These are phyloP conservation scores for Nymphalis c-album DNA, from an alignment of 2,888 invertebrate species.

Conservation along the genomic window DNA sequence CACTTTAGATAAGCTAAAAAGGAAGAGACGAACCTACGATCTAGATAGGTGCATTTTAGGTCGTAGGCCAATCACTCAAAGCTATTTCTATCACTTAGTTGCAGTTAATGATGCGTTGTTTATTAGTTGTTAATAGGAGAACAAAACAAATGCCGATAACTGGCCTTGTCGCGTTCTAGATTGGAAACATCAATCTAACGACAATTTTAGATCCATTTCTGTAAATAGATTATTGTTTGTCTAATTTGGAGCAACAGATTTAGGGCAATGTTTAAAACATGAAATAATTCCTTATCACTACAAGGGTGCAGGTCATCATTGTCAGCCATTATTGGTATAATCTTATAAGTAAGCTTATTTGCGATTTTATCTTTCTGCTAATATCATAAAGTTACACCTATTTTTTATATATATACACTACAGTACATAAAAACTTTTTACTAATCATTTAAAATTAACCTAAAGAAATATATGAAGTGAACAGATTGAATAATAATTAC, in stretches of 20 bases:
- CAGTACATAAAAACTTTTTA: background rate
- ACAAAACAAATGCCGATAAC: slow-evolving; percentile 55
- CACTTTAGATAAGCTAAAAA: slow-evolving; percentile 41
- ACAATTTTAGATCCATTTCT: slow-evolving; percentile 53
- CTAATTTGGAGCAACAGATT: slow-evolving; percentile 52
- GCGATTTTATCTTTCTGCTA: background rate
- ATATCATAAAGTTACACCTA: no score
- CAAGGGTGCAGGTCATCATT: slow-evolving; percentile 9
- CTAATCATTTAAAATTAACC: no score
- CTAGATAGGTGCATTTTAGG: slow-evolving; percentile 40
- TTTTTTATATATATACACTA: background rate
- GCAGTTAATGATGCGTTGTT: slow-evolving; percentile 59
- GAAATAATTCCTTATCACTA: slow-evolving; percentile 29
- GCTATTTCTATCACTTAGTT: slow-evolving; percentile 58
- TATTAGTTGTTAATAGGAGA: slow-evolving; percentile 54
- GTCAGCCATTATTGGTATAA: slow-evolving; percentile 6
- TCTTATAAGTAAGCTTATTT: background rate
- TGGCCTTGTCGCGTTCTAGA: slow-evolving; percentile 67
- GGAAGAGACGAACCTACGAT: slow-evolving; percentile 37
- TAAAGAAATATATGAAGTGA: background rate
- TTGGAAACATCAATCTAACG: slow-evolving; percentile 59
- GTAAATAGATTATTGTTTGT: slow-evolving; percentile 53
- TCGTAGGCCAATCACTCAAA: slow-evolving; percentile 48
- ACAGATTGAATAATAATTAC: no score
- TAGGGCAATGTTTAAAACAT: slow-evolving; percentile 39